Evolutionary conservation across 2,797 vertebrate species (phyloP), one percentile per base, ranked within the genome.

Genomic region (Carduelis carduelis): DNA sequence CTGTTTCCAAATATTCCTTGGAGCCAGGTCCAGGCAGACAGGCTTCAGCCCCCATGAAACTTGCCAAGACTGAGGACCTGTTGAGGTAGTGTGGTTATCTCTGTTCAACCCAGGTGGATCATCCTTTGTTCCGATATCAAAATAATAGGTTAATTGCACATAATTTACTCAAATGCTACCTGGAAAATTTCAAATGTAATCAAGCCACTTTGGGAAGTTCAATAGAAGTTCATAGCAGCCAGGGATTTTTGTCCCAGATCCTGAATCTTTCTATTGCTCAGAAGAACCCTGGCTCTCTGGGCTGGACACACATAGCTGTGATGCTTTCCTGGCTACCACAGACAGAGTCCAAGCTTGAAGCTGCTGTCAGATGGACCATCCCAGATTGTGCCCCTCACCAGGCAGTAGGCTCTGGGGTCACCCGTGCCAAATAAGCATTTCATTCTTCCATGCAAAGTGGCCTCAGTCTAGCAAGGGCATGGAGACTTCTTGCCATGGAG

Each of bases 381-480:
- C 59, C 75, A 83, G 41, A 47, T 1, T n/a, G 24, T 53, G 52
- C 35, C 39, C 64, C 83, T 68, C 6, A 1, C 56, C 2, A 5
- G 80, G 77, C 49, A n/a, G 47, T 1, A 2, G 22, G 32, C 34
- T 76, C 66, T 57, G 84, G 69, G 75, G 81, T 91, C 74, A 47
- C 47, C 68, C 74, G 71, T 26, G 60, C 55, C 80, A 35, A n/a
- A 89, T 11, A 68, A 83, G 34, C 30, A 43, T 69, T 6, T 83
- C 82, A 93, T 74, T 96, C 93, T 94, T 85, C 68, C 89, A 64
- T 77, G 69, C 84, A 61, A 43, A 81, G 49, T 46, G 89, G 68
- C 89, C 87, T 74, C 8, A 0, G 22, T 95, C 60, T 32, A 89
- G 71, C 53, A 22, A 92, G 76, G 85, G 72, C 85, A 78, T 2